These are phyloP conservation scores for Puffinus mauretanicus DNA, from an alignment of 2,113 vertebrate species.

Conservation along the genomic window DNA sequence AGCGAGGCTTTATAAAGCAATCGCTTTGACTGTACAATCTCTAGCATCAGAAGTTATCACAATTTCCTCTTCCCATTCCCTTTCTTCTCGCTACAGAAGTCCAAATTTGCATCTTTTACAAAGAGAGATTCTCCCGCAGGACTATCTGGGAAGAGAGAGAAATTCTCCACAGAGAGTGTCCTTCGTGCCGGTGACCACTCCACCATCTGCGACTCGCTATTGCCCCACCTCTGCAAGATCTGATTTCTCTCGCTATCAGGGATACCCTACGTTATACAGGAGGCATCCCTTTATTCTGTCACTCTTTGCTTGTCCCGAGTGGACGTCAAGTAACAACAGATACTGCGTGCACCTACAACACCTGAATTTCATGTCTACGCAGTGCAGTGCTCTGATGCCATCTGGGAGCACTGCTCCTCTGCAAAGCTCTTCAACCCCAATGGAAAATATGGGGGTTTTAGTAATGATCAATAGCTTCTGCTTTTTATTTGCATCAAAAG, in stretches of 20 bases:
- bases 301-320: not conserved
- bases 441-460: not conserved
- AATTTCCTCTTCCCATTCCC: not conserved
- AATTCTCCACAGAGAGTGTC: not conserved
- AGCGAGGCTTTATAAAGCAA: not conserved
- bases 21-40: not conserved
- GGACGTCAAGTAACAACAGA: not conserved
- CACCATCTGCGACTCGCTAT: not conserved
- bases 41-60: not conserved
- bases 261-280: fast-evolving
- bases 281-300: not conserved
- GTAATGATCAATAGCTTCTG: not conserved
- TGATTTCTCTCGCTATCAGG: not conserved
- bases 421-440: not conserved
- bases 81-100: not conserved
- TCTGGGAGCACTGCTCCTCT: fast-evolving
- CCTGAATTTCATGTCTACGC: not conserved
- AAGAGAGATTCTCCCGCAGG: not conserved
- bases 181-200: not conserved
- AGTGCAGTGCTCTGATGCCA: not conserved
- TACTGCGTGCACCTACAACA: not conserved
- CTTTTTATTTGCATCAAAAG: not conserved
- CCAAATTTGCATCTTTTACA: not conserved
- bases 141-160: not conserved
- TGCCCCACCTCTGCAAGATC: not conserved